Evolutionary conservation across 2,797 vertebrate species (phyloP), one percentile per base, ranked within the genome.

Genomic region (Orestias chungarensis): DNA sequence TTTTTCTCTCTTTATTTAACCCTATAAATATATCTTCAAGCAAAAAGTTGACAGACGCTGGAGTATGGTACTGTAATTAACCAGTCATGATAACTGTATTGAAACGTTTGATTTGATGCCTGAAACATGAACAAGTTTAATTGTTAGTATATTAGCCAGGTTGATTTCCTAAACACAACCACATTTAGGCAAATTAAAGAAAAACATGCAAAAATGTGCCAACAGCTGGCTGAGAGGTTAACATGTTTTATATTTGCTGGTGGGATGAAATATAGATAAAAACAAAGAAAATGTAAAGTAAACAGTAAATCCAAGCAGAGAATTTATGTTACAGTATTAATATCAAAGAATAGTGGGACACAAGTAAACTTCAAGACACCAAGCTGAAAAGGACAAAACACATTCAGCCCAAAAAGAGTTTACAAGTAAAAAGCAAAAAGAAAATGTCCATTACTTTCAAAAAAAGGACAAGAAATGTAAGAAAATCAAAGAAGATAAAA

Each of bases 331-430:
- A 91, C 85, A 84, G 86, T 90, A 87, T 91, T 94, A 90, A 93
- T 89, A 84, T 87, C 82, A 93, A 94, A 88, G 89, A 91, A 94
- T 93, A 90, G 92, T 88, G 83, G 88, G 82, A 92, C 83, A 94
- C 93, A 94, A 92, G 89, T 78, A 93, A 91, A 94, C 89, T 87
- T 89, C 94, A 61, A 97, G 95, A 98, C 96, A 97, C 96, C 96
- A 98, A 97, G 97, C 92, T 95, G 88, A 97, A 97, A 96, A 96
- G 86, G 97, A 98, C 97, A 97, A 98, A 98, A 98, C 97, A 99
- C 96, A 98, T 96, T 96, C 93, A 95, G 93, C 93, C 91, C 82
- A 92, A 93, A 93, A 98, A 96, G 82, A 86, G 82, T 89, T 89
- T 95, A 95, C 94, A 95, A 96, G 96, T 93, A 90, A 94, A 95